Base-by-base conservation (phyloP, 2,888 invertebrate species). In the Temnothorax ravouxi region DNA sequence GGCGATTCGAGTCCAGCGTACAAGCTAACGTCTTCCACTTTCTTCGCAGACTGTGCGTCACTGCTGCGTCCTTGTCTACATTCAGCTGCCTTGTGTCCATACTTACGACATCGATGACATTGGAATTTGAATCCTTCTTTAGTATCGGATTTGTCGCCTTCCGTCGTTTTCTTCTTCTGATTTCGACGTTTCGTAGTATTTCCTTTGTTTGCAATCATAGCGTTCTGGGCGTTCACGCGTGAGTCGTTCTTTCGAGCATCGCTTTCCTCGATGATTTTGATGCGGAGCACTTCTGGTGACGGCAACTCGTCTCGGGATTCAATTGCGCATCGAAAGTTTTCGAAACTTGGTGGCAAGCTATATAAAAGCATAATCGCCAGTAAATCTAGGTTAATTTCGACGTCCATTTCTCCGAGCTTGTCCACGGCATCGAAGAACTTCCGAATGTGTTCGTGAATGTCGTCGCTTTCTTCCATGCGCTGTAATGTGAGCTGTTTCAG, bases 41-140 rank as follows among this genome's bases (percentile, higher is more conserved):
- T 66, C 25, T 66, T 66, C 15, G 66, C 44, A 15, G 66, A n/a
- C 1, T 5, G 15, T 41, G 21, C 1, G 2, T 21, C 3, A 1
- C 3, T 75, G 2, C 18, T 29, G 6, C 59, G n/a, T 21, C 11
- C 3, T 38, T 76, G n/a, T 3, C n/a, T 29, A 4, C 76, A 76
- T 9, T 76, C 64, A 6, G 1, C 8, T 0, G 64, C 56, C 5
- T 76, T 76, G n/a, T 76, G 64, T 1, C 76, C 64, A 3, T 18
- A 56, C 4, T 76, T 61, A 0, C 62, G 18, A 34, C 76, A 76
- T 2, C 62, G 61, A 76, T 76, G 34, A 5, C 64, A 76, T 9
- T 34, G 47, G 9, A 50, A 76, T 34, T 47, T 61, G 21, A 76
- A 76, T 3, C 0, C 34, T 61, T 54, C 44, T 1, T 52, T 34